These are phyloP conservation scores for Typhlomys cinereus DNA, from an alignment of 2,113 vertebrate species.

Conservation along the genomic window DNA sequence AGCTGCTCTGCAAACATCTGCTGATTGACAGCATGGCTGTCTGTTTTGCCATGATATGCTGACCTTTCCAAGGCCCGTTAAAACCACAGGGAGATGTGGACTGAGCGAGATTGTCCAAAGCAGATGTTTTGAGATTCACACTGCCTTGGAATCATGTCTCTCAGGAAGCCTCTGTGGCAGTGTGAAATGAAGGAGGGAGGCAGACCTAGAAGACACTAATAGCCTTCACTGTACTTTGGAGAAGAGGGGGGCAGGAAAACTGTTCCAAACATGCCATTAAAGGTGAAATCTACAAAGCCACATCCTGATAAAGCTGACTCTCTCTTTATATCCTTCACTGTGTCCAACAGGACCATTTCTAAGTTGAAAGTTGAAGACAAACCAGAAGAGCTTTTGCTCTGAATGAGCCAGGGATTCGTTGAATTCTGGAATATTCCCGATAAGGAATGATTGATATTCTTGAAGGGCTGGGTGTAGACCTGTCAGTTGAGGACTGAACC, in stretches of 20 bases:
- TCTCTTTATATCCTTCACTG: slow-evolving; percentile 42
- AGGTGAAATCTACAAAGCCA: slow-evolving; percentile 47
- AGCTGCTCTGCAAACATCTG: neutral
- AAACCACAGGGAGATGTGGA: neutral
- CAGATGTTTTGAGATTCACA: neutral
- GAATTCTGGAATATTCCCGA: neutral
- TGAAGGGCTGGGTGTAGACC: too few relatives aligned
- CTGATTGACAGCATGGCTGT: neutral
- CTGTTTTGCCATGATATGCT: neutral
- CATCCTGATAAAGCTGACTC: slow-evolving; percentile 12
- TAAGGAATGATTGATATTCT: neutral
- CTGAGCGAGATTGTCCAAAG: neutral
- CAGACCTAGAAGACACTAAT: neutral
- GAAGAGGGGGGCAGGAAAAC: neutral
- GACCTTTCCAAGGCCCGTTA: neutral
- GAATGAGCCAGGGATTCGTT: neutral
- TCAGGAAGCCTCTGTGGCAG: neutral
- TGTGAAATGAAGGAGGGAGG: neutral
- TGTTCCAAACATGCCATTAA: slow-evolving; percentile 40
- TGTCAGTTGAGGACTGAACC: too few relatives aligned
- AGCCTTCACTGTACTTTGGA: neutral
- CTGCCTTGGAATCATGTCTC: neutral
- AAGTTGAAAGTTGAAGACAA: slow-evolving; percentile 41
- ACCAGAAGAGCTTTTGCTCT: neutral
- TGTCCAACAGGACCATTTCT: slow-evolving; percentile 59